Percentiles rank a stretch among this genome's conserved stretches.
Conservation (phyloP, 2,113 vertebrate genomes). For the Cheirogaleus medius region DNA sequence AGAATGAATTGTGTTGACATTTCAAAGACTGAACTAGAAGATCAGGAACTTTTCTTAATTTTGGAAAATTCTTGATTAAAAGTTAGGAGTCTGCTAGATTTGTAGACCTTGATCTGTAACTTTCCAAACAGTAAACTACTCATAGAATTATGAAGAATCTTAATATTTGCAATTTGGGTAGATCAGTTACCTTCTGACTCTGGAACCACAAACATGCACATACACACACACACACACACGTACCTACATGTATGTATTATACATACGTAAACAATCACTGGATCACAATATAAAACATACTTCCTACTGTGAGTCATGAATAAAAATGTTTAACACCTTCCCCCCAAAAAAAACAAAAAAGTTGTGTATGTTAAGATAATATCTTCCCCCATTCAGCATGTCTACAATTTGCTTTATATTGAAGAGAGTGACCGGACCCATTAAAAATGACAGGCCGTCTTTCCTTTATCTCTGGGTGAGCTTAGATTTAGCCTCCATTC, state of each 20-base stretch:
- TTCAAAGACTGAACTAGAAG: slow-evolving; percentile 23
- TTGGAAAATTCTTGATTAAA: slow-evolving; percentile 18
- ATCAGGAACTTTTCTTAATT: background rate
- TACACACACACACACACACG: background rate
- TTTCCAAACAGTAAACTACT: background rate
- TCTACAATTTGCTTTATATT: slow-evolving; percentile 17
- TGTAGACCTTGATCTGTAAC: slow-evolving; percentile 24
- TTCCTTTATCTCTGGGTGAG: background rate
- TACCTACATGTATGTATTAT: background rate
- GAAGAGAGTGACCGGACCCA: background rate
- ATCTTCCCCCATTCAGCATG: background rate
- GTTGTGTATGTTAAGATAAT: background rate
- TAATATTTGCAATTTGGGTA: slow-evolving; percentile 18
- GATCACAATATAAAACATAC: background rate
- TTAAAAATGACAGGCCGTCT: background rate
- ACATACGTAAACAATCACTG: background rate
- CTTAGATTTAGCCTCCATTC: background rate
- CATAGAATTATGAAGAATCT: slow-evolving; percentile 2
- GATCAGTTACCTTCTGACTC: background rate
- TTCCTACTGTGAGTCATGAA: background rate
- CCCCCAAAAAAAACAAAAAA: background rate
- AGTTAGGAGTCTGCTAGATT: slow-evolving; percentile 39
- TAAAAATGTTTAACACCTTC: background rate
- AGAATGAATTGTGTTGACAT: background rate
- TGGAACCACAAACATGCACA: background rate